Conservation (phyloP, 1,140 invertebrate genomes). For the Aphidius gifuensis region DNA sequence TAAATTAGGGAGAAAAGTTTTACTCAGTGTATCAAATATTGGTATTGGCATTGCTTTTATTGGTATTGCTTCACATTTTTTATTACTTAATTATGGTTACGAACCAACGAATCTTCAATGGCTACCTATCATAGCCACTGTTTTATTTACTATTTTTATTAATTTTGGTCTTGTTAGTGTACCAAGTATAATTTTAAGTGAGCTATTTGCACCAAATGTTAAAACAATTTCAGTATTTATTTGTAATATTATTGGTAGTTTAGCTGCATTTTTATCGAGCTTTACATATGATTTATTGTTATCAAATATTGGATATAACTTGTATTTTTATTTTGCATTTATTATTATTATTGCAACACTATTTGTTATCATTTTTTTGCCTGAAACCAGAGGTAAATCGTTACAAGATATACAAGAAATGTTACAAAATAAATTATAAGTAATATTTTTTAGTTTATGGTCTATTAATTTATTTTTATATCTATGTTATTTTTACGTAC, state of each 20-base stretch:
- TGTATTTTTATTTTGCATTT: slow-evolving; percentile 73
- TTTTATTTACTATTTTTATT: slow-evolving; percentile 11
- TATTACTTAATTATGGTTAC: slow-evolving; percentile 20
- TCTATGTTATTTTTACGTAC: too few relatives aligned
- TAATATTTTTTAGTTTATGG: too few relatives aligned
- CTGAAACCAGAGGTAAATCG: slow-evolving; percentile 37
- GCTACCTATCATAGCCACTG: slow-evolving; percentile 13
- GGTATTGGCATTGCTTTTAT: slow-evolving; percentile 55
- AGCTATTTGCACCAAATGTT: slow-evolving; percentile 31
- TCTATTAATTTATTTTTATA: too few relatives aligned
- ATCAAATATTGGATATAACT: slow-evolving; percentile 63
- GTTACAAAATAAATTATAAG: slow-evolving; percentile 6
- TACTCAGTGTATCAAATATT: slow-evolving; percentile 61
- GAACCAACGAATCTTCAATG: slow-evolving; percentile 17
- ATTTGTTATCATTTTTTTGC: slow-evolving; percentile 24
- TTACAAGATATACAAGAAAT: slow-evolving; percentile 36
- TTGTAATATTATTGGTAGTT: slow-evolving; percentile 67
- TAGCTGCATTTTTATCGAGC: slow-evolving; percentile 71
- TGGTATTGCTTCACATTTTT: slow-evolving; percentile 23
- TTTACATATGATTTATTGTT: slow-evolving; percentile 68
- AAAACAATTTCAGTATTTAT: slow-evolving; percentile 56
- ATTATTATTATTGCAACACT: slow-evolving; percentile 21
- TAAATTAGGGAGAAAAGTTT: slow-evolving; percentile 63
- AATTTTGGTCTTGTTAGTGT: slow-evolving; percentile 69
- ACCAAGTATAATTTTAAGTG: slow-evolving; percentile 61